Percentiles rank a stretch among this genome's conserved stretches.
These are phyloP conservation scores for Bombus breviceps DNA, from an alignment of 1,140 invertebrate genomes.

Conservation along the genomic window DNA sequence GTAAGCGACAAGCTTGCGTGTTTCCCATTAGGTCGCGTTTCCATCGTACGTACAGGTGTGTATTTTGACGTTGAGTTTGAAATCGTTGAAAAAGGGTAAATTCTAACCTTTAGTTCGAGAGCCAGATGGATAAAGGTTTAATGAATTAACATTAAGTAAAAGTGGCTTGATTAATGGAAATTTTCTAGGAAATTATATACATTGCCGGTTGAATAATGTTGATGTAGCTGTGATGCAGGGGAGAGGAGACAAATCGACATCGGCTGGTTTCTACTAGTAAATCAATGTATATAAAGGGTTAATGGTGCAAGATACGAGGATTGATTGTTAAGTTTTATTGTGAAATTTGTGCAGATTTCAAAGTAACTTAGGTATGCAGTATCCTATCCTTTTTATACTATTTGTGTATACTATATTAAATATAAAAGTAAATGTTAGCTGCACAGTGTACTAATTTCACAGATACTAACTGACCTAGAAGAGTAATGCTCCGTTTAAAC, in stretches of 20 bases:
- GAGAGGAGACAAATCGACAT: background rate
- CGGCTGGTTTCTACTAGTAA: background rate
- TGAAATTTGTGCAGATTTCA: too few relatives aligned
- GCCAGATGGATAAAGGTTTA: too few relatives aligned
- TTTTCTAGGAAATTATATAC: background rate
- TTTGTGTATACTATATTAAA: too few relatives aligned
- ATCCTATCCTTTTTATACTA: too few relatives aligned
- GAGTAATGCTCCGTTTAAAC: too few relatives aligned
- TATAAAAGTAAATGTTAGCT: too few relatives aligned
- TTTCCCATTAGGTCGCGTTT: background rate
- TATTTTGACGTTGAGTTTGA: background rate
- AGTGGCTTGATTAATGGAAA: background rate
- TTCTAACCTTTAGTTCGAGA: background rate
- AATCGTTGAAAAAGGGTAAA: background rate
- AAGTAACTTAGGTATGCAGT: too few relatives aligned
- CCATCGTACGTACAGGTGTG: background rate
- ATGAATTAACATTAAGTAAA: background rate
- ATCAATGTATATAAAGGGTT: background rate
- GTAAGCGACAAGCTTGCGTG: background rate
- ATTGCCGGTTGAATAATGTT: background rate
- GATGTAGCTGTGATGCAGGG: background rate
- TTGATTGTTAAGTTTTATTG: too few relatives aligned
- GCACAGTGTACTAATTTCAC: too few relatives aligned
- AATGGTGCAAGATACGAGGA: too few relatives aligned
- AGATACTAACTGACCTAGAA: too few relatives aligned